Base-by-base conservation (phyloP, 2,797 vertebrate genomes). In the Leucoraja ocellata region DNA sequence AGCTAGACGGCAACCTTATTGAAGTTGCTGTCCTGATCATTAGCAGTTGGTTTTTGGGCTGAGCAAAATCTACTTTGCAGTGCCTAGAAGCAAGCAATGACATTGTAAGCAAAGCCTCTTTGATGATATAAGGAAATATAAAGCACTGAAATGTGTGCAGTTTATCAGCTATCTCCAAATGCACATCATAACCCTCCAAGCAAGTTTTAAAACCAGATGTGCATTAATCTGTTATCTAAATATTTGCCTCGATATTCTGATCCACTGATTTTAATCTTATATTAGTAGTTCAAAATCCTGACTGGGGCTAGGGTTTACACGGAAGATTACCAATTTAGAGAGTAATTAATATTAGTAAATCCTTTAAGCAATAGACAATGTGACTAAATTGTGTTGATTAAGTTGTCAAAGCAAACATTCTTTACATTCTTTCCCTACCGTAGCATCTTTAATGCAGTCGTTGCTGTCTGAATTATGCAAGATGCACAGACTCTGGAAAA, bases 301-400 rank as follows among this genome's bases (percentile, higher is more conserved):
- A 36, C 84, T 68, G 10, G 61, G 81, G n/a, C 84, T 32, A 11
- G 84, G 36, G 61, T 88, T 88, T 88, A 21, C 6, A 23, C 2
- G 14, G 18, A 36, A 65, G n/a, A 68, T 88, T 88, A 88, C 61
- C 63, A 68, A 65, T 63, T 65, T 88, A 88, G 11, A 21, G 84
- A 88, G 58, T 88, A 68, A 65, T 88, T 65, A 88, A 88, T 88
- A 88, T 83, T 10, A 88, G 84, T 63, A 65, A 65, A 88, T 88
- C 84, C 61, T 88, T 88, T n/a, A 88, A 86, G 83, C 61, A 88
- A 88, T 65, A 65, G 28, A 65, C 83, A 86, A 65, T 65, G 83
- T 88, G 61, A 46, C 61, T 88, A 88, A 65, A 65, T 65, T 65
- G 84, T 8, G 14, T 25, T 88, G 84, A 88, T 88, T 36, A 88